These are phyloP conservation scores for Hedychridium roseum DNA, from an alignment of 2,888 invertebrate species.

Conservation along the genomic window DNA sequence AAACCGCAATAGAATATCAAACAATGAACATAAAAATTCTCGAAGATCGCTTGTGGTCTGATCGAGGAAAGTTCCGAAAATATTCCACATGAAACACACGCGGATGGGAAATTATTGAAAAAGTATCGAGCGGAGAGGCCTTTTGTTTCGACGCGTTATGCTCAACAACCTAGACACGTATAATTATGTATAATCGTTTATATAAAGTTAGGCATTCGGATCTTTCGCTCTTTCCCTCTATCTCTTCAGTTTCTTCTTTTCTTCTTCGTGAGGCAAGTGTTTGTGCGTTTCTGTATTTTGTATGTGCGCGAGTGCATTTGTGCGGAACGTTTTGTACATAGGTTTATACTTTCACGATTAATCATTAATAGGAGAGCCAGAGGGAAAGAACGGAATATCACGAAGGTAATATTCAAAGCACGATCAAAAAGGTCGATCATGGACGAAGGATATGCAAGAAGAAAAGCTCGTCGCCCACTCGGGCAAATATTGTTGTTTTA, in stretches of 20 bases:
- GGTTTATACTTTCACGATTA: slow-evolving; percentile 33
- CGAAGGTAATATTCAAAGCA: slow-evolving; percentile 25
- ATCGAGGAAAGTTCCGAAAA: slow-evolving; percentile 7
- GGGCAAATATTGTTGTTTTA: slow-evolving; percentile 30
- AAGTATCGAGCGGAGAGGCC: slow-evolving; percentile 8
- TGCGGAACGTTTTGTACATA: slow-evolving; percentile 32
- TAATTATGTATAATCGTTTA: slow-evolving; percentile 6
- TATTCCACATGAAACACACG: slow-evolving; percentile 18
- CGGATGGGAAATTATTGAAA: slow-evolving; percentile 3
- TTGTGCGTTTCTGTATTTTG: slow-evolving; percentile 22
- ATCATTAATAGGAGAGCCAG: slow-evolving; percentile 10
- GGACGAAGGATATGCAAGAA: slow-evolving; percentile 3
- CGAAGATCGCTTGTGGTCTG: slow-evolving; percentile 10
- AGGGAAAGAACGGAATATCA: slow-evolving; percentile 22
- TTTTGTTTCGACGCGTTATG: slow-evolving; percentile 25
- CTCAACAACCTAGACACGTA: slow-evolving; percentile 25
- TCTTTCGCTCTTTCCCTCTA: slow-evolving; percentile 3
- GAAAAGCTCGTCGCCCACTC: slow-evolving; percentile 15
- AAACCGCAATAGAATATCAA: slow-evolving; percentile 6
- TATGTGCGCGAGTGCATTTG: slow-evolving; percentile 28
- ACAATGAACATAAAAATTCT: slow-evolving; percentile 21
- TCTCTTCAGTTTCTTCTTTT: slow-evolving; percentile 23
- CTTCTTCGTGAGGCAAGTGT: slow-evolving; percentile 12
- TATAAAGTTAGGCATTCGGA: slow-evolving; percentile 8
- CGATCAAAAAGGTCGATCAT: slow-evolving; percentile 13